These are phyloP conservation scores for Trichomycterus rosablanca DNA, from an alignment of 2,113 vertebrate genomes.

Conservation along the genomic window DNA sequence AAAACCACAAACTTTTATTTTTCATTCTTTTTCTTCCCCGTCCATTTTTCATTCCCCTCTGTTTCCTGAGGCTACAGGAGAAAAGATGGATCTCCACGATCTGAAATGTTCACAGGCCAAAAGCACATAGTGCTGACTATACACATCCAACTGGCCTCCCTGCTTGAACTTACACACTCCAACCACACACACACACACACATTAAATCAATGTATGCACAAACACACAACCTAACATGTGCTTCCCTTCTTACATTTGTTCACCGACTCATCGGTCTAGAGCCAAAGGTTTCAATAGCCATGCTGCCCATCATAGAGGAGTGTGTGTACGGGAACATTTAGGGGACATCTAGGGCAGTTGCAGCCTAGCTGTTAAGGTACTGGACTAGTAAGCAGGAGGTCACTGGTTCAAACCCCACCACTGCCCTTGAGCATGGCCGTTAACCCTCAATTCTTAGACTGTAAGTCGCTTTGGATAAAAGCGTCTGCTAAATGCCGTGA, in stretches of 20 bases:
- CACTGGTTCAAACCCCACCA: too few relatives aligned
- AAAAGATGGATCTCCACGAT: constrained; percentile 34
- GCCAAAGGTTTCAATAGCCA: constrained; percentile 6
- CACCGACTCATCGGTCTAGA: neutral
- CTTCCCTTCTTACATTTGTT: constrained; percentile 32
- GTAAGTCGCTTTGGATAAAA: too few relatives aligned
- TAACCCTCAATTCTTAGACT: too few relatives aligned
- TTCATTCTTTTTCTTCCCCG: constrained; percentile 20
- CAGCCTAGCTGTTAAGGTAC: too few relatives aligned
- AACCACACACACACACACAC: constrained; percentile 18
- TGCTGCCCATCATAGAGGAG: neutral
- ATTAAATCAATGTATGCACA: neutral
- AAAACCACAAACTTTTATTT: constrained; percentile 14
- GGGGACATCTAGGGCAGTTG: too few relatives aligned
- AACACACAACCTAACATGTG: constrained; percentile 25
- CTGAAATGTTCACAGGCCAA: constrained; percentile 34
- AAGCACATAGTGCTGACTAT: constrained; percentile 44
- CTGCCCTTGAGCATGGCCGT: too few relatives aligned
- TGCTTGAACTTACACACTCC: constrained; percentile 22
- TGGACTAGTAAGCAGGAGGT: too few relatives aligned
- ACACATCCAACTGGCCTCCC: constrained; percentile 32
- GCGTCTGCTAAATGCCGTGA: too few relatives aligned
- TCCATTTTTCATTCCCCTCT: constrained; percentile 11
- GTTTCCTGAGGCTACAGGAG: constrained; percentile 26
- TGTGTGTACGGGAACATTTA: constrained; percentile 26